Evolutionary conservation across 2,888 invertebrate species (phyloP), one percentile per base, ranked within the genome.

Genomic region (Torymus auratus): DNA sequence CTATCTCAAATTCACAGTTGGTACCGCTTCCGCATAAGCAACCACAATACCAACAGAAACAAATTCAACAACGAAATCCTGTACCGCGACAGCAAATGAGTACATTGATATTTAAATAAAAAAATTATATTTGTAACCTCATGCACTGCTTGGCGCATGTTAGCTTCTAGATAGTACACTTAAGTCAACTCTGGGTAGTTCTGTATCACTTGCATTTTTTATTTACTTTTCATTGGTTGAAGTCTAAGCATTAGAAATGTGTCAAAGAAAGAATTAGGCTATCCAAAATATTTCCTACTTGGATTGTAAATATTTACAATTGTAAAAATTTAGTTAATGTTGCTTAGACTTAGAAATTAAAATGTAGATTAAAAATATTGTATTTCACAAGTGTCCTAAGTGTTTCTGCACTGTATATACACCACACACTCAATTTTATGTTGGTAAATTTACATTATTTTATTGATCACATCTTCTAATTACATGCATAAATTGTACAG

Each of bases 21-120:
- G 93, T 92, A 84, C 91, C 91, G 74, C 90, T 91, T 84, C 88
- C 91, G 62, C 91, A 91, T 83, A 86, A 89, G 72, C 89, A 88
- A 85, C 41, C 41, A 41, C 88, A 86, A 84, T 85, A 86, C 78
- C 90, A 88, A 84, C 88, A 86, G 85, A 88, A 88, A 83, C 88
- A 89, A 79, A 86, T 86, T 83, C 89, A 89, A 82, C 90, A 90
- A 82, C 88, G 90, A 85, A 88, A 87, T 83, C 87, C 88, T 83
- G 83, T 86, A 82, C 86, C 88, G 80, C 89, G 89, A 79, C 89
- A 88, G 83, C 87, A 86, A 84, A 88, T 87, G 90, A 91, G 91
- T 91, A 91, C 85, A 85, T 83, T 77, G 80, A 81, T 62, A 76
- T 77, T 15, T 75, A 69, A 61, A 78, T 74, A 13, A 61, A 68